Evolutionary conservation across 2,113 vertebrate species (phyloP).

Genomic region (Arvicanthis niloticus): DNA sequence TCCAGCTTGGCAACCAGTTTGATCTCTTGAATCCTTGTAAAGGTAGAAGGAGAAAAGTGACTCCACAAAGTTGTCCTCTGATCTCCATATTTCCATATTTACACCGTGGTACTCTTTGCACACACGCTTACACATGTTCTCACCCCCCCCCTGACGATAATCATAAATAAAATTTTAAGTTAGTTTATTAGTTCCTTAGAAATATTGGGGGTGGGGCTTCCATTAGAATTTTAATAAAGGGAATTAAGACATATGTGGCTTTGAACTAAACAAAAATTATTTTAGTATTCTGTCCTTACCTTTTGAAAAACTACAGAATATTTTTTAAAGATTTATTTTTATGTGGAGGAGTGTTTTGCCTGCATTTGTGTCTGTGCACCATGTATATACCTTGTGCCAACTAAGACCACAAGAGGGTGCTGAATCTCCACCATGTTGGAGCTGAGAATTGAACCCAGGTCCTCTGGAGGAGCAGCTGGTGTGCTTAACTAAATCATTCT

Average conservation of each 20-base stretch:
- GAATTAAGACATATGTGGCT: background rate
- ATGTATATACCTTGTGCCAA: background rate
- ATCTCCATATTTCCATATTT: background rate
- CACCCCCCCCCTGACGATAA: background rate
- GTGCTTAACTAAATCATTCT: background rate
- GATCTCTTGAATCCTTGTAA: background rate
- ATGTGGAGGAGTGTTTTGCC: background rate
- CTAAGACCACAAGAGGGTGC: background rate
- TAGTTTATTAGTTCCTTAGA: background rate
- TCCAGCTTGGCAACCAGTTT: background rate
- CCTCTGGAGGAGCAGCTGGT: background rate
- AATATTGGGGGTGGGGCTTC: background rate
- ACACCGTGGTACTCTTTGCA: background rate
- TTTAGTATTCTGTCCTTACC: background rate
- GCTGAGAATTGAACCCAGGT: background rate
- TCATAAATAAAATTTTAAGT: background rate
- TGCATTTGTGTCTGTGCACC: background rate
- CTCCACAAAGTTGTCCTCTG: background rate
- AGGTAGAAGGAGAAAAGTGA: background rate
- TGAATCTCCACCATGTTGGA: background rate
- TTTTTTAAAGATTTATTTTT: background rate
- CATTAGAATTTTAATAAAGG: background rate
- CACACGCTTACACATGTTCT: background rate
- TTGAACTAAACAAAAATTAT: background rate
- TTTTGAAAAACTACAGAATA: background rate